Evolutionary conservation across 2,888 invertebrate species (phyloP).

Genomic region (Cataglyphis livida): DNA sequence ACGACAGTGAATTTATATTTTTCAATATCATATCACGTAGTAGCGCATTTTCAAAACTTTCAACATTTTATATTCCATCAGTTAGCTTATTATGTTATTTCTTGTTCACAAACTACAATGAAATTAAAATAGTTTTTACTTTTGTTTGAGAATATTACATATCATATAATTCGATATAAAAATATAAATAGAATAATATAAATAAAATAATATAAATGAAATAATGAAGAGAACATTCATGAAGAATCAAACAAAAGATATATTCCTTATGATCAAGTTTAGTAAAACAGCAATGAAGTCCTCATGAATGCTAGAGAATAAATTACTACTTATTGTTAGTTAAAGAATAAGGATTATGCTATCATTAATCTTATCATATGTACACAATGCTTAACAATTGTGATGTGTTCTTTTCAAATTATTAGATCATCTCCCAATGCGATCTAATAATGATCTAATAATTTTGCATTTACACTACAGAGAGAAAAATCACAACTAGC

Average conservation of each 20-base stretch:
- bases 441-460: not conserved
- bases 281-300: conserved; percentile 16
- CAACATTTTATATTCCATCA: not conserved
- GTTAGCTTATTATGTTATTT: not conserved
- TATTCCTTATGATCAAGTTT: not conserved
- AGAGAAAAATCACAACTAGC: conserved; percentile 19
- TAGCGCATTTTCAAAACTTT: not conserved
- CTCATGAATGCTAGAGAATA: conserved; percentile 58
- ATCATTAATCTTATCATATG: conserved; percentile 60
- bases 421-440: not conserved
- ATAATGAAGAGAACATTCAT: not conserved
- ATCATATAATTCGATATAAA: not conserved
- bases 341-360: conserved; percentile 61
- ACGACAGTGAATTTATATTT: conserved; percentile 8
- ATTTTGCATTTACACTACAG: not conserved
- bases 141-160: not conserved
- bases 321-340: conserved; percentile 63
- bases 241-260: not conserved
- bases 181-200: not conserved
- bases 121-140: not conserved
- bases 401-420: conserved; percentile 4
- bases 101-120: not conserved
- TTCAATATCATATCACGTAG: not conserved
- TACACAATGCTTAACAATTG: conserved; percentile 35
- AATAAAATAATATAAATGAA: not conserved